Conservation (phyloP, 2,888 invertebrate genomes). For the Orgyia antiqua region DNA sequence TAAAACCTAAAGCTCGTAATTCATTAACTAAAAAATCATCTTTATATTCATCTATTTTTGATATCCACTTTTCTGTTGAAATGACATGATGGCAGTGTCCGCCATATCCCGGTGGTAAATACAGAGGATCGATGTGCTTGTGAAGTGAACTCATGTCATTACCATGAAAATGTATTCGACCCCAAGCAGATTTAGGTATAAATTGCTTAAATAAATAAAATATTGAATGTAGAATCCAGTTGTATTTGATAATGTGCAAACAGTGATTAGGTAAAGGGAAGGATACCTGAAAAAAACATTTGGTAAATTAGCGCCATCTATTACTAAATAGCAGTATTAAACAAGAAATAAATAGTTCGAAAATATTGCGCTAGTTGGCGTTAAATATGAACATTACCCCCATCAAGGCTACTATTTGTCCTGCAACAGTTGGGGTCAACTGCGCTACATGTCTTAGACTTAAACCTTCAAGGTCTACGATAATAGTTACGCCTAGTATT, state of each 20-base stretch:
- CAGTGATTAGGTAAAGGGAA: constrained; percentile 85
- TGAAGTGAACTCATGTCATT: constrained; percentile 56
- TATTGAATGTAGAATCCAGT: constrained; percentile 86
- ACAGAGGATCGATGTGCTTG: constrained; percentile 50
- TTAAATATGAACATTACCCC: constrained; percentile 44
- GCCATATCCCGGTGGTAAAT: constrained; percentile 58
- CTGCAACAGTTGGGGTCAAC: constrained; percentile 54
- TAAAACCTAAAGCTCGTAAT: constrained; percentile 79
- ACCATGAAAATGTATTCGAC: constrained; percentile 65
- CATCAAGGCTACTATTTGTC: constrained; percentile 61
- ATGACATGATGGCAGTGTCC: constrained; percentile 73
- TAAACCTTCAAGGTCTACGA: constrained; percentile 62
- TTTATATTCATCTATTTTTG: constrained; percentile 70
- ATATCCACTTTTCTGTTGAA: constrained; percentile 81
- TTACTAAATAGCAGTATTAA: background rate
- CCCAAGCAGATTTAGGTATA: constrained; percentile 81
- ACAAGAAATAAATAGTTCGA: background rate
- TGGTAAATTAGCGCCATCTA: constrained; percentile 3
- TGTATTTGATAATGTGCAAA: constrained; percentile 87
- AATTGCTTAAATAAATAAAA: constrained; percentile 88
- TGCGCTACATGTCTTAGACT: constrained; percentile 51
- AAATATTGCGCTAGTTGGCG: constrained; percentile 9
- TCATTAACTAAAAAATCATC: constrained; percentile 78
- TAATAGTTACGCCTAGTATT: constrained; percentile 61
- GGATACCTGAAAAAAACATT: constrained; percentile 70